Base-by-base conservation (phyloP, 2,797 vertebrate genomes). In the Parotocinclus haroldoi region DNA sequence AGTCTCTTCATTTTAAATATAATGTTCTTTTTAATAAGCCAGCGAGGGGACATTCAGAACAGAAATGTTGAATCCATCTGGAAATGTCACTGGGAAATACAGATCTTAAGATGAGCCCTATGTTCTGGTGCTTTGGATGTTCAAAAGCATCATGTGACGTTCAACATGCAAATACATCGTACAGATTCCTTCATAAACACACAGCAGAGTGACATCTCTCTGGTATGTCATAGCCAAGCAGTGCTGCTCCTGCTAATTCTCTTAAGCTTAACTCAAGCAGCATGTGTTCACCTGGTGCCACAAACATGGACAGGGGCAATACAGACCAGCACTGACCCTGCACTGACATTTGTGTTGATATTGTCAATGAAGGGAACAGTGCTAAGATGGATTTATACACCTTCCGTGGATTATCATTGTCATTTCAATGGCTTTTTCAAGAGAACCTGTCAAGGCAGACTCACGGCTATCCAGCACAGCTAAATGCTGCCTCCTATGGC, bases 81-180 rank as follows among this genome's bases (percentile, higher is more conserved):
- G 60, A 89, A 90, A 90, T 91, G 89, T 81, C 87, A 90, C 61
- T 46, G 70, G 68, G 55, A 82, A 85, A 87, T 87, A 85, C 85
- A 86, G 78, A 83, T 60, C 57, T 69, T 68, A 75, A 49, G 17
- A 49, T 45, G 57, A 51, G 58, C 19, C 67, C 42, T 58, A 52
- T 18, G 50, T 52, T 17, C 14, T 14, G 51, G 63, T 49, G 53
- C 60, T 59, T 19, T 36, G 48, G 37, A 51, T 39, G 42, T 39
- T 57, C 16, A 19, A 59, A 57, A 7, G 54, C 59, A 9, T 1
- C 13, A 8, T 36, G 44, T 63, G 48, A 42, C 40, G 10, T 42
- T 42, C 10, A 42, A 42, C 1, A 67, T 58, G 40, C 10, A 53
- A 66, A 70, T 50, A 50, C 59, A 49, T 27, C 39, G 16, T n/a